phyloP scores from a whole-genome alignment of 1,140 invertebrate genomes.

The Myzus persicae region DNA sequence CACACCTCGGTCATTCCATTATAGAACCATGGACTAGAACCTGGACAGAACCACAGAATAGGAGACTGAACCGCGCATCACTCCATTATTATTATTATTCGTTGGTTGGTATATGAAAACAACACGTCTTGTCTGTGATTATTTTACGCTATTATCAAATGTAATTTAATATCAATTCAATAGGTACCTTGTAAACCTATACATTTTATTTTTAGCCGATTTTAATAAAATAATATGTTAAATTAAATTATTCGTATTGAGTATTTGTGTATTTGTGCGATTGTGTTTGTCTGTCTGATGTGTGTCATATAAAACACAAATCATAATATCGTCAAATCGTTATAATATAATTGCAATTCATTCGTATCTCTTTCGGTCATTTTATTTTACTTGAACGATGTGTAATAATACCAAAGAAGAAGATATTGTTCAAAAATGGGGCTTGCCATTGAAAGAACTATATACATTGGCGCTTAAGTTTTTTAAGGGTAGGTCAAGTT shows the following conservation, averaged over 20 bases:
- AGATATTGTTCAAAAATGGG: constrained; percentile 66
- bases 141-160: constrained; percentile 12
- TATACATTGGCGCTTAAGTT: constrained; percentile 86
- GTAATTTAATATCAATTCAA: not conserved
- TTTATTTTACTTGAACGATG: not conserved
- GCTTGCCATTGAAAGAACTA: constrained; percentile 78
- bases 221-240: too few species aligned
- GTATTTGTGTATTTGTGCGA: not conserved
- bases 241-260: not conserved
- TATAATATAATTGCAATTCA: not conserved
- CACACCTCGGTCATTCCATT: too few species aligned
- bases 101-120: too few species aligned
- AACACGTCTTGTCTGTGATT: too few species aligned
- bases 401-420: constrained; percentile 54
- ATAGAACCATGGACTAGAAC: too few species aligned
- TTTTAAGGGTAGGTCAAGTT: constrained; percentile 79
- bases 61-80: too few species aligned
- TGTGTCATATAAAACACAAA: not conserved
- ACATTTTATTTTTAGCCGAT: not conserved
- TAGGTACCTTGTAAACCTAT: not conserved
- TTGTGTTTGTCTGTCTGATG: not conserved
- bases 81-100: too few species aligned
- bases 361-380: not conserved
- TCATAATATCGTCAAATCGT: not conserved
- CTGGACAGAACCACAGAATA: too few species aligned